A percentile compares a stretch with the other conserved stretches of the same genome.
phyloP scores from a whole-genome alignment of 2,113 vertebrate species.

The Rhabdornis inornatus region DNA sequence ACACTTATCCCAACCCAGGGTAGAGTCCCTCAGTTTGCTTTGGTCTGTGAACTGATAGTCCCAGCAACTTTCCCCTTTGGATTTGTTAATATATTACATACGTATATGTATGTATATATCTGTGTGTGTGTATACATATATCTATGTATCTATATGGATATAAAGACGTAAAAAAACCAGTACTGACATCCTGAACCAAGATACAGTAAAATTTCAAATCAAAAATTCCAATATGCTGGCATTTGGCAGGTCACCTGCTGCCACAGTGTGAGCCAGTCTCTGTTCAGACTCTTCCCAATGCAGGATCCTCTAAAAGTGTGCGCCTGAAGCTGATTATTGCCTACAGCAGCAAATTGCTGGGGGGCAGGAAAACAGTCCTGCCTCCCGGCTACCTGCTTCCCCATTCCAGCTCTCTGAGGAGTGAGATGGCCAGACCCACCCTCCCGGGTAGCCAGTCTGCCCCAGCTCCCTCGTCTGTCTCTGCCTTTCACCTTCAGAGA shows the following conservation, averaged over 20 bases:
- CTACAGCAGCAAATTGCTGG: background rate
- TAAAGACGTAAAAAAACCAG: background rate
- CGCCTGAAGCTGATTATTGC: background rate
- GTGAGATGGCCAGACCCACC: background rate
- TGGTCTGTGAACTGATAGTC: background rate
- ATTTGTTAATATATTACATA: background rate
- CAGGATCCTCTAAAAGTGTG: fast-evolving
- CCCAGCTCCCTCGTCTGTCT: background rate
- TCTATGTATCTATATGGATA: background rate
- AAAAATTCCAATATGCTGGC: background rate
- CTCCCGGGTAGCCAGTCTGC: background rate
- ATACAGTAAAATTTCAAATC: background rate
- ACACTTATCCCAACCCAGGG: background rate
- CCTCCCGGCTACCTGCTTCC: background rate
- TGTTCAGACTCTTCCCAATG: fast-evolving
- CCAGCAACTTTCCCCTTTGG: background rate
- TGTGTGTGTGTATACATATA: background rate
- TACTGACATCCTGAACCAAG: background rate
- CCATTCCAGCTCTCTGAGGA: background rate
- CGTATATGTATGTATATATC: background rate
- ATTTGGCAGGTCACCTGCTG: background rate
- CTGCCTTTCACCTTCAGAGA: background rate
- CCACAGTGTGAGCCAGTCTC: background rate
- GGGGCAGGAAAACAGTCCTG: background rate
- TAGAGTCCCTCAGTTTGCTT: background rate